Base-by-base conservation (phyloP, 2,888 invertebrate genomes). In the Pandemis heparana region DNA sequence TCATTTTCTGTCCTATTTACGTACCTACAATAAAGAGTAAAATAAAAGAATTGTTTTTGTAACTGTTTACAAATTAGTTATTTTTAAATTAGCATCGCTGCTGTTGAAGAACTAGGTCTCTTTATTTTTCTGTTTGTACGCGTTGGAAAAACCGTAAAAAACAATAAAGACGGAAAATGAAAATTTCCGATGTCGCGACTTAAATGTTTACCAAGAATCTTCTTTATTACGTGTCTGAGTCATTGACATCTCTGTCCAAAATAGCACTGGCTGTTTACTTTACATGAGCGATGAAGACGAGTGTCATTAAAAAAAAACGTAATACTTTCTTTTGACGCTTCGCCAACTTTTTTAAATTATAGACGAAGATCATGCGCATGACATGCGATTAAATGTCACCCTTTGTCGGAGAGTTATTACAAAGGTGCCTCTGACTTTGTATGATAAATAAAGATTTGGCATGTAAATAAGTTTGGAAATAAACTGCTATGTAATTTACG, bases 291-390 rank as follows among this genome's bases (percentile, higher is more conserved):
- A 72, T 63, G 67, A 63, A 46, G 16, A 63, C 48, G 16, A 38
- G 23, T 18, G 38, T 48, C 23, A 68, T 73, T 12, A 67, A 72
- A 56, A 53, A 71, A 53, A 18, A 46, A 67, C 46, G 43, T 39
- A 65, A 41, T 71, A 63, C 39, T 64, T 63, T 63, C 56, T 62
- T 63, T 73, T 73, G 73, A 59, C 68, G 39, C 46, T 16, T 38
- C 10, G 73, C 73, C 73, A 73, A 73, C 60, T 69, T 63, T 14
- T 68, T 64, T 32, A 32, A 32, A 32, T 73, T 69, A 60, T 64
- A 41, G 59, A 53, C 63, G 18, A 16, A 51, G 60, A 65, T 66
- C 65, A 56, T 64, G 68, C 62, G 73, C 63, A 68, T 48, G 62
- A 68, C n/a, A 63, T 43, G 23, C 62, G 10, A 39, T n/a, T 56